These are phyloP conservation scores for Podarcis cretensis DNA, from an alignment of 2,113 vertebrate species.

Conservation along the genomic window DNA sequence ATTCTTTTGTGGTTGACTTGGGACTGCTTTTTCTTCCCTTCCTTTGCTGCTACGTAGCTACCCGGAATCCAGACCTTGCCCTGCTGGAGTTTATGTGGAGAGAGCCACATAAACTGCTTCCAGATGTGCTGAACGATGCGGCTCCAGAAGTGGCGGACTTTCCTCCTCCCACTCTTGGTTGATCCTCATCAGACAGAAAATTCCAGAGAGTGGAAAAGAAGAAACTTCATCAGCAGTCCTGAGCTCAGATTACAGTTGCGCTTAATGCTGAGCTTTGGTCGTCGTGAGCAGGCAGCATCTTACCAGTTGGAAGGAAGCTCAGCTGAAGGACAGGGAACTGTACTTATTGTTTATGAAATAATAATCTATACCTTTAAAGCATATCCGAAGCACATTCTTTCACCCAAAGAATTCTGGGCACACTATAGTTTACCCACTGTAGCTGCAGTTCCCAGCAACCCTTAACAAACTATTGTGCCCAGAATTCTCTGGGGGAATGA, in stretches of 20 bases:
- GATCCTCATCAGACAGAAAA: slow-evolving; percentile 46
- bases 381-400: too few species aligned
- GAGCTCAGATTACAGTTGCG: slow-evolving; percentile 30
- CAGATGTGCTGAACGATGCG: slow-evolving; percentile 72
- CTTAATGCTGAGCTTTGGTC: slow-evolving; percentile 4
- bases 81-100: slow-evolving; percentile 44
- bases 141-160: slow-evolving; percentile 49
- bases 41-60: slow-evolving; percentile 57
- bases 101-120: slow-evolving; percentile 74
- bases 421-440: too few species aligned
- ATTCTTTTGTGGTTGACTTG: slow-evolving; percentile 60
- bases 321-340: background rate
- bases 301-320: slow-evolving; percentile 32
- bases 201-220: slow-evolving; percentile 47
- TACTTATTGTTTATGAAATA: background rate
- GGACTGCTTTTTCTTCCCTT: slow-evolving; percentile 62
- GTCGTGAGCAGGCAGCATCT: slow-evolving; percentile 18
- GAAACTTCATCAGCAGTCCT: slow-evolving; percentile 2
- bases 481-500: too few species aligned
- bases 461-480: too few species aligned
- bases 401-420: too few species aligned
- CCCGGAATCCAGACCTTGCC: slow-evolving; percentile 45
- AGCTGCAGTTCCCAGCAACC: too few species aligned
- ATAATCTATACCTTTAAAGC: too few species aligned
- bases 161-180: slow-evolving; percentile 31